phyloP scores from a whole-genome alignment of 2,888 invertebrate genomes.

The Dendrolimus pini region DNA sequence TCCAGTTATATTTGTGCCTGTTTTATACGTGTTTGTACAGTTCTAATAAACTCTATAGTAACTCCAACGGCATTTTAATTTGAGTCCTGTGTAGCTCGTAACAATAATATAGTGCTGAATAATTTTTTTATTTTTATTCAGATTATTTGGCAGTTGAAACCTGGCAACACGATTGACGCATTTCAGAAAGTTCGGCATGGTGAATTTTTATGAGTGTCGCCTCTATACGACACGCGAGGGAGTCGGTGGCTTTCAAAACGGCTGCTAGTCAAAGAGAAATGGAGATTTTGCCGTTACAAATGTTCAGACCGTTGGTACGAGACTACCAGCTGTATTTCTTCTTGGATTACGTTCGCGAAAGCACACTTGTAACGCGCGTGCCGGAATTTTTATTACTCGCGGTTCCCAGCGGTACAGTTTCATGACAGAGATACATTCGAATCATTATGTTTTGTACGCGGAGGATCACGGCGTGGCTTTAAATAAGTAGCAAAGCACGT shows the following conservation, averaged over 20 bases:
- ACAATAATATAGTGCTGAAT: too few relatives aligned
- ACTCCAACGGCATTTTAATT: too few relatives aligned
- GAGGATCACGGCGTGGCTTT: conserved; percentile 2
- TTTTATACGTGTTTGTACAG: too few relatives aligned
- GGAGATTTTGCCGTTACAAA: conserved; percentile 72
- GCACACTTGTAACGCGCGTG: conserved; percentile 56
- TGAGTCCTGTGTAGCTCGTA: too few relatives aligned
- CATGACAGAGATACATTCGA: conserved; percentile 58
- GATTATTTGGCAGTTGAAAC: neutral
- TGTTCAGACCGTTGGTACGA: conserved; percentile 62
- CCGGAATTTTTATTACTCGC: conserved; percentile 65
- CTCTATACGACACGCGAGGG: conserved; percentile 61
- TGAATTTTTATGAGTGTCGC: conserved; percentile 72
- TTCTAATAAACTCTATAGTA: too few relatives aligned
- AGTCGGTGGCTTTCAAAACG: conserved; percentile 64
- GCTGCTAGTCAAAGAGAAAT: conserved; percentile 72
- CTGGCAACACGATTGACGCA: conserved; percentile 11
- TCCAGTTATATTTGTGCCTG: too few relatives aligned
- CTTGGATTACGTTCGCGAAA: conserved; percentile 66
- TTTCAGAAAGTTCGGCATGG: conserved; percentile 52
- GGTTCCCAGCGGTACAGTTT: conserved; percentile 58
- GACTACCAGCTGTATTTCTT: conserved; percentile 65
- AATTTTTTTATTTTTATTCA: too few relatives aligned
- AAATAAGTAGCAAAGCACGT: conserved; percentile 2
- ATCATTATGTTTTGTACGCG: conserved; percentile 53